A percentile compares a stretch with the other conserved stretches of the same genome.
These are phyloP conservation scores for Hypanus sabinus DNA, from an alignment of 2,113 vertebrate genomes.

Conservation along the genomic window DNA sequence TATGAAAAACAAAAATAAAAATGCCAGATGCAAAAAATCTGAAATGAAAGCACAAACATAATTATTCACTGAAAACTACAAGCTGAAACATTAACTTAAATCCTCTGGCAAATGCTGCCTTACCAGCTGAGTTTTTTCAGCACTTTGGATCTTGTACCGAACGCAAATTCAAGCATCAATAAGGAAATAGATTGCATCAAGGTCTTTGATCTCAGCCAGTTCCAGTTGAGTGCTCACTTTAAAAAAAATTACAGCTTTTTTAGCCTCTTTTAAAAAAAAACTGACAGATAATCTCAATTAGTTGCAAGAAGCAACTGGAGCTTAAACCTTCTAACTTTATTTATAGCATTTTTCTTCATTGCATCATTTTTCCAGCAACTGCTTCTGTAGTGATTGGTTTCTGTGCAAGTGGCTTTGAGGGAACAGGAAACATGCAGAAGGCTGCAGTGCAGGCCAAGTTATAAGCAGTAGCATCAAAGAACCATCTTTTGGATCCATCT, in stretches of 20 bases:
- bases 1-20: too few species aligned
- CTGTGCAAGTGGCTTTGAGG: neutral
- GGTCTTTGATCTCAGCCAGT: neutral
- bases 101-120: too few species aligned
- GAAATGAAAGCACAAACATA: too few species aligned
- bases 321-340: neutral
- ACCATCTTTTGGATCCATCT: neutral
- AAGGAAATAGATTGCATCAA: too few species aligned
- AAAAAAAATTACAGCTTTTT: neutral
- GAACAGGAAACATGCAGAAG: neutral
- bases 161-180: neutral
- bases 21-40: too few species aligned
- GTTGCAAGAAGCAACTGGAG: neutral
- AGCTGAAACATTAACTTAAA: too few species aligned
- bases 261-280: neutral
- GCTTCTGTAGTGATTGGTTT: neutral
- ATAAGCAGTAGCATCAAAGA: neutral
- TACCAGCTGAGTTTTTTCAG: too few species aligned
- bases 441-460: neutral
- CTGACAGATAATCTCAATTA: neutral
- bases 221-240: neutral
- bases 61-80: too few species aligned
- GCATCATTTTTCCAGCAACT: neutral
- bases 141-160: neutral
- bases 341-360: neutral